A percentile compares a stretch with the other conserved stretches of the same genome.
Evolutionary conservation across 2,797 vertebrate species (phyloP).

Genomic region (Novumbra hubbsi): DNA sequence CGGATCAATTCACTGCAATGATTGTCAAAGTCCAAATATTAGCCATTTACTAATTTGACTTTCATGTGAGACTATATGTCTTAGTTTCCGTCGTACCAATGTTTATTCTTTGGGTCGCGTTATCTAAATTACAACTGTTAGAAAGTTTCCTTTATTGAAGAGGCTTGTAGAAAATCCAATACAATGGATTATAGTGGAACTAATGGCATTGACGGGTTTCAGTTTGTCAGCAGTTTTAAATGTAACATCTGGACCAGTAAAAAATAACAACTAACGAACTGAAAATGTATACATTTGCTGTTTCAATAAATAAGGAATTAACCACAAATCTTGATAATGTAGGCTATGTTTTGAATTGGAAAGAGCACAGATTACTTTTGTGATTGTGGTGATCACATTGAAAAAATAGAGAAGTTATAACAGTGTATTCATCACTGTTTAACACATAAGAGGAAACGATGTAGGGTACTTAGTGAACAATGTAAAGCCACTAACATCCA

Average conservation of each 20-base stretch:
- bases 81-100: constrained; percentile 41
- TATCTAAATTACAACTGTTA: constrained; percentile 65
- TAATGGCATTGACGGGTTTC: constrained; percentile 4
- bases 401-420: constrained; percentile 25
- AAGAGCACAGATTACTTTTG: not conserved
- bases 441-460: constrained; percentile 34
- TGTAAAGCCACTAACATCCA: constrained; percentile 37
- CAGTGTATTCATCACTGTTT: constrained; percentile 38
- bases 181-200: not conserved
- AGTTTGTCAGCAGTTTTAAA: not conserved
- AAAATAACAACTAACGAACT: not conserved
- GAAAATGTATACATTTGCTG: not conserved
- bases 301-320: not conserved
- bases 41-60: constrained; percentile 65
- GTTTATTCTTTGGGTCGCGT: constrained; percentile 49
- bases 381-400: not conserved
- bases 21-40: constrained; percentile 80
- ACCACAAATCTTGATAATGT: not conserved
- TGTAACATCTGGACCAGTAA: not conserved
- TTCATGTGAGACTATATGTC: constrained; percentile 54
- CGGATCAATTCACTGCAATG: constrained; percentile 79
- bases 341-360: not conserved
- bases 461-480: constrained; percentile 10
- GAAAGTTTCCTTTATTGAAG: constrained; percentile 58
- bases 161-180: constrained; percentile 36